phyloP scores from a whole-genome alignment of 2,113 vertebrate genomes.

The Anolis carolinensis region DNA sequence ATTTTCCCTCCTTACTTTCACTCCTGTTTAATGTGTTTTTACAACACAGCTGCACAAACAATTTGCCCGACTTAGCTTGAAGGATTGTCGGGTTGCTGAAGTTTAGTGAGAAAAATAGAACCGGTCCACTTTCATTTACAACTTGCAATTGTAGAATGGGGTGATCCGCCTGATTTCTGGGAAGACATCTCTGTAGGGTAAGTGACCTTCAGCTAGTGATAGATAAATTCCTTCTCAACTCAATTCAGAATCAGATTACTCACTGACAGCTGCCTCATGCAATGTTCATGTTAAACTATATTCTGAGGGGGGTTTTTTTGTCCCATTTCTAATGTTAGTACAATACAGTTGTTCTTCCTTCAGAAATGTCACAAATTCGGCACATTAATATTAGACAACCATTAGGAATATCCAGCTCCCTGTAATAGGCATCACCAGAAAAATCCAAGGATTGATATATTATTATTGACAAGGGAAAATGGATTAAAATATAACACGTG shows the following conservation, averaged over 20 bases:
- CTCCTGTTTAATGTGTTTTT: constrained; percentile 49
- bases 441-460: background rate
- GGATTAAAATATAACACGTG: too few relatives aligned
- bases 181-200: constrained; percentile 35
- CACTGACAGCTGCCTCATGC: background rate
- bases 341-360: background rate
- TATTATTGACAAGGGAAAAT: too few relatives aligned
- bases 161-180: constrained; percentile 29
- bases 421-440: background rate
- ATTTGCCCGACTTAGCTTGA: constrained; percentile 46
- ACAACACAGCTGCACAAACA: constrained; percentile 42
- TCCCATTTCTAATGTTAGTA: background rate
- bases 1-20: constrained; percentile 28
- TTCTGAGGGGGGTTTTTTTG: background rate
- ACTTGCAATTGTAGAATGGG: constrained; percentile 22
- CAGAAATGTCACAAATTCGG: background rate
- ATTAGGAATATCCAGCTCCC: background rate
- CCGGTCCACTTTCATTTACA: constrained; percentile 44
- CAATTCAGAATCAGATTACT: background rate
- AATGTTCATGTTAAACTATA: background rate
- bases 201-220: constrained; percentile 18
- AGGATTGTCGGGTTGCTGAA: constrained; percentile 57
- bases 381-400: background rate
- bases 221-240: background rate
- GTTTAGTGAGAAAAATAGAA: constrained; percentile 56